Percentiles rank a stretch among this genome's conserved stretches.
Conservation (phyloP, 2,888 invertebrate species). For the Ischnura elegans region DNA sequence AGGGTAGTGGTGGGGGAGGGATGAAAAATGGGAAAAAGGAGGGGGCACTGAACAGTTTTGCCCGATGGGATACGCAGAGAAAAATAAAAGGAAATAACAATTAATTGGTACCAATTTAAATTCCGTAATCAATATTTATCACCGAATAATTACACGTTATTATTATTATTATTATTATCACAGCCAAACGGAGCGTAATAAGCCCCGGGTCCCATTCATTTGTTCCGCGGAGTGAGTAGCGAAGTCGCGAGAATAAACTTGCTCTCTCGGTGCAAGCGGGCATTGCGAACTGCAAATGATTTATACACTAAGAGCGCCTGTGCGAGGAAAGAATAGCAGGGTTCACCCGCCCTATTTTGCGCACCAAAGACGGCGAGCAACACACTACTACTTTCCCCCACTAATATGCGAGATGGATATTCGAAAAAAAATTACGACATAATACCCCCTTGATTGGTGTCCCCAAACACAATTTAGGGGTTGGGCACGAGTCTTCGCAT, state of each 20-base stretch:
- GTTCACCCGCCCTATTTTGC: not conserved
- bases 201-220: not conserved
- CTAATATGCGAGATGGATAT: not conserved
- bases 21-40: not conserved
- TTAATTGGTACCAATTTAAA: conserved; percentile 30
- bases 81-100: not conserved
- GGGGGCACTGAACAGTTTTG: not conserved
- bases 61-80: not conserved
- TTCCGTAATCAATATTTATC: conserved; percentile 24
- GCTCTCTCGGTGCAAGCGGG: not conserved
- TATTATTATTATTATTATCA: conserved; percentile 34
- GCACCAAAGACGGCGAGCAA: not conserved
- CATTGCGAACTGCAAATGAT: not conserved
- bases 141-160: conserved; percentile 4
- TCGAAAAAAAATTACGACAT: not conserved
- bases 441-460: conserved; percentile 14
- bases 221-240: not conserved
- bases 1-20: not conserved
- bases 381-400: not conserved
- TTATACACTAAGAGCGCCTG: not conserved
- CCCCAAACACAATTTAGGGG: not conserved
- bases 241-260: not conserved
- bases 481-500: not conserved
- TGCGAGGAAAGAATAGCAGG: not conserved
- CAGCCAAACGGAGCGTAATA: not conserved